phyloP scores from a whole-genome alignment of 2,888 invertebrate species.

The Pantelozetes paolii region DNA sequence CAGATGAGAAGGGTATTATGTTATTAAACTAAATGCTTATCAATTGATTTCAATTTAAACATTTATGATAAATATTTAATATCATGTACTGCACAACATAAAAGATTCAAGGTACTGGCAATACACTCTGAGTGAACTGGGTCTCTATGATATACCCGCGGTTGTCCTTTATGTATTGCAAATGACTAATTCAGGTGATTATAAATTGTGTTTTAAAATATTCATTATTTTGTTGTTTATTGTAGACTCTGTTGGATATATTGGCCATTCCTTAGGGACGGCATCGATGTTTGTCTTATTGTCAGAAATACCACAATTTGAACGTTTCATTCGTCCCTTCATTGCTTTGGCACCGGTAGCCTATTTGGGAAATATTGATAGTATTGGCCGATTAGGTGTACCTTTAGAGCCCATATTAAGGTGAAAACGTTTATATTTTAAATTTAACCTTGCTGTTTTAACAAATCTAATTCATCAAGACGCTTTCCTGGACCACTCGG shows the following conservation, averaged over 20 bases:
- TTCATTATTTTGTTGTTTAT: background rate
- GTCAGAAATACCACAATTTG: constrained; percentile 20
- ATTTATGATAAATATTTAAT: too few relatives aligned
- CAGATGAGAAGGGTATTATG: too few relatives aligned
- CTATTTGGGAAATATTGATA: constrained; percentile 37
- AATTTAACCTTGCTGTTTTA: background rate
- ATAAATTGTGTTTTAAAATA: background rate
- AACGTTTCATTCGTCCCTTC: constrained; percentile 17
- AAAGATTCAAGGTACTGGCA: constrained; percentile 37
- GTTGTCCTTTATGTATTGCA: constrained; percentile 14
- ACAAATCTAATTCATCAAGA: background rate
- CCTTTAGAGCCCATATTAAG: constrained; percentile 33
- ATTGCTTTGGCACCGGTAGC: constrained; percentile 35
- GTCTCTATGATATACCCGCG: constrained; percentile 32
- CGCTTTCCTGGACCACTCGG: constrained; percentile 38
- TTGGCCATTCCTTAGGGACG: constrained; percentile 37
- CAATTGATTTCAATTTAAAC: too few relatives aligned
- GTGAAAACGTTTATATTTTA: background rate
- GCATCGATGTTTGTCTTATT: constrained; percentile 35
- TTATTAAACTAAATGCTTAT: too few relatives aligned
- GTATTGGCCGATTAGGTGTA: constrained; percentile 26
- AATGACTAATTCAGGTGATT: background rate
- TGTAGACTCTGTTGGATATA: constrained; percentile 9
- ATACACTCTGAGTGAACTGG: constrained; percentile 36
- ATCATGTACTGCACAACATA: too few relatives aligned